Percentiles rank a stretch among this genome's conserved stretches.
Evolutionary conservation across 2,113 vertebrate species (phyloP).

Genomic region (Lanius ludovicianus): DNA sequence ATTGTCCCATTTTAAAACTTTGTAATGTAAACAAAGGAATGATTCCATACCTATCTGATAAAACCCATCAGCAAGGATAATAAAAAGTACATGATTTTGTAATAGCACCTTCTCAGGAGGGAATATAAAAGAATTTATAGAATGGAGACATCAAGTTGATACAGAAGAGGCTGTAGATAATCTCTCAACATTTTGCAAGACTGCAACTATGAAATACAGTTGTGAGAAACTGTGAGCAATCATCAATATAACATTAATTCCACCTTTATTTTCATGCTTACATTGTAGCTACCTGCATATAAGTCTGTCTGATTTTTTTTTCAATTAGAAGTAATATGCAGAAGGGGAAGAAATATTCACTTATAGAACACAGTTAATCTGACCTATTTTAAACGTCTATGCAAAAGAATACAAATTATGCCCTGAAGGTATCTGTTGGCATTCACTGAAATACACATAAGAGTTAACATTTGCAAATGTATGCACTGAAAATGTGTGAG

Average conservation of each 20-base stretch:
- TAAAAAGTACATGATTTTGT: neutral
- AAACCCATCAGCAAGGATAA: neutral
- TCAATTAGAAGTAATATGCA: neutral
- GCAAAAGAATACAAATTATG: neutral
- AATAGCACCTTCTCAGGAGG: neutral
- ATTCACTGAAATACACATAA: neutral
- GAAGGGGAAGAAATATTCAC: neutral
- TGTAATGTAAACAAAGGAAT: neutral
- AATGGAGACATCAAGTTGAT: neutral
- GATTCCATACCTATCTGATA: neutral
- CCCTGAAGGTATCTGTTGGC: neutral
- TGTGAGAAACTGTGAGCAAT: neutral
- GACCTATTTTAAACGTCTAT: neutral
- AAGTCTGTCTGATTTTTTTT: neutral
- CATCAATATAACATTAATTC: neutral
- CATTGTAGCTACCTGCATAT: neutral
- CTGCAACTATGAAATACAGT: neutral
- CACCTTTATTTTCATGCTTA: neutral
- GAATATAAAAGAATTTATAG: neutral
- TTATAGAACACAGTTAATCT: neutral
- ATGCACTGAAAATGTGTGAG: neutral
- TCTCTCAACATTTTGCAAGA: neutral
- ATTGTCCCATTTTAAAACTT: neutral
- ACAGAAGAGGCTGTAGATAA: neutral
- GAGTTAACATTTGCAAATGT: neutral